A percentile compares a stretch with the other conserved stretches of the same genome.
Conservation (phyloP, 2,888 invertebrate genomes). For the Argyresthia goedartella region DNA sequence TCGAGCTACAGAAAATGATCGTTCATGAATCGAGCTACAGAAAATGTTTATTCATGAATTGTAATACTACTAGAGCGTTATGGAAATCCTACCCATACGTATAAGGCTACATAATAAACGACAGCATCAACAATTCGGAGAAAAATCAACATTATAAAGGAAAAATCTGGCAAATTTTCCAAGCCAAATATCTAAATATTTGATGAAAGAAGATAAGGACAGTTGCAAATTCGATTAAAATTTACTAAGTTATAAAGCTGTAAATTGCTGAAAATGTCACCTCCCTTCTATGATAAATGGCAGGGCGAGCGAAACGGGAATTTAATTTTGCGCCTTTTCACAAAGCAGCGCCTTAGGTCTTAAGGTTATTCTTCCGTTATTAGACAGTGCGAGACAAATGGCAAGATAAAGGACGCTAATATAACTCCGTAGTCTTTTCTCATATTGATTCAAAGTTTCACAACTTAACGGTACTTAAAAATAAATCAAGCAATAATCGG, state of each 20-base stretch:
- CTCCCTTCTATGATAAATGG: constrained; percentile 21
- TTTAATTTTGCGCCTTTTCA: constrained; percentile 19
- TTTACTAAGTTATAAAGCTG: constrained; percentile 11
- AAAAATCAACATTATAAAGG: background rate
- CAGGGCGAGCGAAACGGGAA: constrained; percentile 14
- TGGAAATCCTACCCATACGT: too few species aligned
- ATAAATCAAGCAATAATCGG: background rate
- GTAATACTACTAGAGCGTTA: too few species aligned
- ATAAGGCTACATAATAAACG: too few species aligned
- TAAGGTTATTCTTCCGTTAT: constrained; percentile 1
- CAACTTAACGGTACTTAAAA: background rate
- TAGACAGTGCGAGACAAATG: constrained; percentile 4
- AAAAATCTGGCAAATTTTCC: background rate
- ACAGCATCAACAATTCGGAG: too few species aligned
- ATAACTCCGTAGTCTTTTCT: background rate
- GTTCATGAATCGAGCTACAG: too few species aligned
- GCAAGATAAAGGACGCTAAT: background rate
- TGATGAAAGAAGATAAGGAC: constrained; percentile 8
- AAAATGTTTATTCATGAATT: too few species aligned
- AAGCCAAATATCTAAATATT: constrained; percentile 1
- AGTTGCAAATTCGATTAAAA: constrained; percentile 19
- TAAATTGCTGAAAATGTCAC: constrained; percentile 23
- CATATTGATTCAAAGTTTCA: background rate
- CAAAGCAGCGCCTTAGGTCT: background rate
- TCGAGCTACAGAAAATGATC: too few species aligned